phyloP scores from a whole-genome alignment of 2,797 vertebrate species.

The Falco cherrug region DNA sequence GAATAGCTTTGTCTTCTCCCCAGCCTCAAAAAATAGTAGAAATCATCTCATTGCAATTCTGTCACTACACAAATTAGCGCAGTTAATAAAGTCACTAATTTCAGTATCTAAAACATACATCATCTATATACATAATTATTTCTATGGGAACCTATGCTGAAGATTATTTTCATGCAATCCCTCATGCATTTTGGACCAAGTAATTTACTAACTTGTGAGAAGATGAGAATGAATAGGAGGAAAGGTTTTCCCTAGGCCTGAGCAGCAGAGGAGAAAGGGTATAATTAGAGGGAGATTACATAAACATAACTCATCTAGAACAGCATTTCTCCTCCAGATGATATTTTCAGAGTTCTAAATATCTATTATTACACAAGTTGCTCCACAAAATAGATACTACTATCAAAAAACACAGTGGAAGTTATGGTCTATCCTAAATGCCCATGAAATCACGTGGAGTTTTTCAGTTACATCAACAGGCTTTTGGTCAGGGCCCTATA shows the following conservation, averaged over 20 bases:
- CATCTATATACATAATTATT: neutral
- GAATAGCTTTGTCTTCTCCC: neutral
- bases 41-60: neutral
- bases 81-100: neutral
- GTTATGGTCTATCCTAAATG: neutral
- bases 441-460: neutral
- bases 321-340: neutral
- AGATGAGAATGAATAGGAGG: neutral
- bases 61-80: neutral
- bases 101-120: neutral
- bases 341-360: neutral
- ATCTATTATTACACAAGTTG: neutral
- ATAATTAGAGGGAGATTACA: neutral
- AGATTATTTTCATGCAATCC: neutral
- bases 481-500: neutral
- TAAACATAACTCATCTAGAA: neutral
- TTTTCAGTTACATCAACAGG: neutral
- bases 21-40: neutral
- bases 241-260: neutral
- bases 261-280: neutral
- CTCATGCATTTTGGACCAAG: neutral
- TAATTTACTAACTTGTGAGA: neutral
- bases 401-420: neutral
- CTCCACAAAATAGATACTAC: neutral
- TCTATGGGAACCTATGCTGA: neutral